Percentiles rank a stretch among this genome's conserved stretches.
These are phyloP conservation scores for Propsilocerus akamusi DNA, from an alignment of 1,140 invertebrate genomes.

Conservation along the genomic window DNA sequence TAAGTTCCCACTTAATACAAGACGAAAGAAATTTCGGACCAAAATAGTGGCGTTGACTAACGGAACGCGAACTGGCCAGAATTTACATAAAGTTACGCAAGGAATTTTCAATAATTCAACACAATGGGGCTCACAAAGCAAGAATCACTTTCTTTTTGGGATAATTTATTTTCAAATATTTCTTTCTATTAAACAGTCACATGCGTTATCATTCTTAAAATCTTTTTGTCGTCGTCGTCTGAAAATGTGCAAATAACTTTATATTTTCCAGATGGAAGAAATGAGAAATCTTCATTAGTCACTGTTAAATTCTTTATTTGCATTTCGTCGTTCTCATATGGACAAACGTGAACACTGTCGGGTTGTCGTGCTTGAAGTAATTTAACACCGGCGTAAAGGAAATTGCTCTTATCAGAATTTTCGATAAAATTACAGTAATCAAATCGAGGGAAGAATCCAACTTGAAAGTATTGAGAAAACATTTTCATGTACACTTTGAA, in stretches of 20 bases:
- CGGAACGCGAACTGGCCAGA: background rate
- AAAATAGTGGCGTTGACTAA: background rate
- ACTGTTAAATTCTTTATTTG: background rate
- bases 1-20: background rate
- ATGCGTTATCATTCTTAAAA: background rate
- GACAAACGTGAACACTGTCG: background rate
- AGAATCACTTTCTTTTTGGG: background rate
- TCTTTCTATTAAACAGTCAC: background rate
- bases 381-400: background rate
- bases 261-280: background rate
- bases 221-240: background rate
- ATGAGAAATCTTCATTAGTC: background rate
- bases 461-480: background rate
- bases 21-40: background rate
- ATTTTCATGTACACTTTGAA: background rate
- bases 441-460: background rate
- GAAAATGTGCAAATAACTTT: background rate
- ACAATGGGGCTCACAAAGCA: background rate
- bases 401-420: background rate
- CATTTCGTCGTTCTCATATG: background rate
- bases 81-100: background rate
- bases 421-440: background rate
- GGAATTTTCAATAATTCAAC: background rate
- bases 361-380: background rate
- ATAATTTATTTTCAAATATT: background rate